Base-by-base conservation (phyloP, 23 tunicate genomes). In the Styela clava region DNA sequence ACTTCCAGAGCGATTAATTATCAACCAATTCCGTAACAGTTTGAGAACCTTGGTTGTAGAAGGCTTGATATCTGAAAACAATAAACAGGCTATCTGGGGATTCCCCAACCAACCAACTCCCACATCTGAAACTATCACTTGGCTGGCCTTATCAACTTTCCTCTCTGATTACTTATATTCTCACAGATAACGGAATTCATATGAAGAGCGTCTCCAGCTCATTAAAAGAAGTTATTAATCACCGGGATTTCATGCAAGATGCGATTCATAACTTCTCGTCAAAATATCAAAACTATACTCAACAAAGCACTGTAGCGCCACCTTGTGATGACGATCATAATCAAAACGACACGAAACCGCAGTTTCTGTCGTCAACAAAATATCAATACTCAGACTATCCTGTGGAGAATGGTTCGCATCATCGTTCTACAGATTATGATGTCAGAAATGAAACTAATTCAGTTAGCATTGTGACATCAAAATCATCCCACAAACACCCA, bases 211-310 rank as follows among this genome's bases (percentile, higher is more conserved):
- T 89, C 3, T 89, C 95, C 31, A 84, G 88, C 63, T 92, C 97
- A 22, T 68, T 92, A 31, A 82, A 83, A 31, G 97, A 92, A 56
- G 82, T 89, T 18, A 87, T 92, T 3, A 92, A 84, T 64, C 97
- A 89, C 21, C 44, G 91, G 0, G 97, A 92, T 52, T 69, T 92
- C 7, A 70, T 92, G 31, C 97, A 92, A 36, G 97, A 92, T 68
- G 97, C 91, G 2, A 84, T 92, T 24, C 97, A 92, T 73, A 92
- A 92, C 65, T 92, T 92, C 52, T 83, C 88, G 3, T 68, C 69
- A 62, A 87, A 87, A 56, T 92, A 92, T 73, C 73, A 80, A 65
- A 74, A 87, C 85, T 92, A 92, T 74, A 87, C 83, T 1, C 97
- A 84, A 63, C 89, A 94, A 69, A 44, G 84, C 67, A 68, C 77